phyloP scores from a whole-genome alignment of 2,888 invertebrate genomes.

The Tanytarsus gracilentus region DNA sequence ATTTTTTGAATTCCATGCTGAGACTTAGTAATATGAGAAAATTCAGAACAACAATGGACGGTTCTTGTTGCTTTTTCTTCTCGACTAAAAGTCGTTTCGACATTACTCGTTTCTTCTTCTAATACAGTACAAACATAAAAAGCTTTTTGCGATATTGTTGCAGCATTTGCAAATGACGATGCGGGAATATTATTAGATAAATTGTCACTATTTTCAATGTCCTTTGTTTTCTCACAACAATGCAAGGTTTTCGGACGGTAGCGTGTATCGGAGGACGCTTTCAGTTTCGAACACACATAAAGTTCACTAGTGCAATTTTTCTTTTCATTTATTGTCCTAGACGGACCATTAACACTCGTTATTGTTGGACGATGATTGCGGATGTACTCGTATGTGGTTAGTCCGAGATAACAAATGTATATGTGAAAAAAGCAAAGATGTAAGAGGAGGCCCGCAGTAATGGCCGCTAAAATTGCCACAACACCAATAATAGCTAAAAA shows the following conservation, averaged over 20 bases:
- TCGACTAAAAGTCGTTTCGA: too few relatives aligned
- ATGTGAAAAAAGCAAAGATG: constrained; percentile 83
- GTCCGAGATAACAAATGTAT: constrained; percentile 72
- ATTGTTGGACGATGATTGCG: constrained; percentile 44
- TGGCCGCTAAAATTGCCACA: constrained; percentile 61
- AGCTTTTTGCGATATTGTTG: constrained; percentile 36
- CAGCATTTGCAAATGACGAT: not conserved
- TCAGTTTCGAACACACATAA: constrained; percentile 41
- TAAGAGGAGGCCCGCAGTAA: constrained; percentile 65
- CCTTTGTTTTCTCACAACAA: constrained; percentile 43
- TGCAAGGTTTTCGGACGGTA: constrained; percentile 41
- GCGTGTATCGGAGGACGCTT: constrained; percentile 9
- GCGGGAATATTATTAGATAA: not conserved
- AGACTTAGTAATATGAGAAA: constrained; percentile 33
- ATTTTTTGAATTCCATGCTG: constrained; percentile 30
- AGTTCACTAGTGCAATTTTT: constrained; percentile 35
- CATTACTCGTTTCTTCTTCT: constrained; percentile 43
- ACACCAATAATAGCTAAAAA: constrained; percentile 52
- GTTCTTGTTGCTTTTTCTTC: constrained; percentile 33
- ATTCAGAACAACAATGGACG: constrained; percentile 44
- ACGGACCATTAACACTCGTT: constrained; percentile 34
- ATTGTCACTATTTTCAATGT: not conserved
- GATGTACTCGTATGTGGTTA: constrained; percentile 87
- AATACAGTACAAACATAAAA: constrained; percentile 47
- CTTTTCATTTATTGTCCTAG: constrained; percentile 33